Percentiles rank a stretch among this genome's conserved stretches.
Conservation (phyloP, 2,888 invertebrate species). For the Drosophila cognata region DNA sequence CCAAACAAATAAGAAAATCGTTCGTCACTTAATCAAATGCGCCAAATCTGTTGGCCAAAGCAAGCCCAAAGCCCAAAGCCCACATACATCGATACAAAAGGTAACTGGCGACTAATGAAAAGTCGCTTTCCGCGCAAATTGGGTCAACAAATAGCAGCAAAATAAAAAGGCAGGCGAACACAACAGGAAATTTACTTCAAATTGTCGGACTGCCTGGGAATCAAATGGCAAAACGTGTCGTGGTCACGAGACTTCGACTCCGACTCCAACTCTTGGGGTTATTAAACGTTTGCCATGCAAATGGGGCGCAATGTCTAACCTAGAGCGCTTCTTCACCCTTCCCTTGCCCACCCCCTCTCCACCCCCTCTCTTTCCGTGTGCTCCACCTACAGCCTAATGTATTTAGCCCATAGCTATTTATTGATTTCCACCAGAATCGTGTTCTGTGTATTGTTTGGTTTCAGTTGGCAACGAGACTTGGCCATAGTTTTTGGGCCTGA, state of each 20-base stretch:
- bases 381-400: conserved; percentile 8
- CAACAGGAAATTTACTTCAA: conserved; percentile 72
- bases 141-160: conserved; percentile 58
- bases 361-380: conserved; percentile 7
- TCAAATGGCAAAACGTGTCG: conserved; percentile 77
- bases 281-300: conserved; percentile 26
- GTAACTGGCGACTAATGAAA: conserved; percentile 67
- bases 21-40: conserved; percentile 57
- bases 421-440: conserved; percentile 69
- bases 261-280: conserved; percentile 22
- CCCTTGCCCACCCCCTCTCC: not conserved
- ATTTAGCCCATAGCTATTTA: conserved; percentile 36
- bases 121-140: conserved; percentile 75
- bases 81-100: conserved; percentile 41
- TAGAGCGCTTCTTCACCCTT: conserved; percentile 12
- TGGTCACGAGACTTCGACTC: conserved; percentile 36
- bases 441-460: conserved; percentile 56
- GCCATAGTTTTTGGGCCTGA: conserved; percentile 40
- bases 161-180: conserved; percentile 33
- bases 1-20: conserved; percentile 28
- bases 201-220: conserved; percentile 67
- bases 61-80: conserved; percentile 23
- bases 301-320: conserved; percentile 37
- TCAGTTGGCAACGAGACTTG: conserved; percentile 69
- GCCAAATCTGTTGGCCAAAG: conserved; percentile 44